These are phyloP conservation scores for Lottia gigantea DNA, from an alignment of 2,888 invertebrate species.

Conservation along the genomic window DNA sequence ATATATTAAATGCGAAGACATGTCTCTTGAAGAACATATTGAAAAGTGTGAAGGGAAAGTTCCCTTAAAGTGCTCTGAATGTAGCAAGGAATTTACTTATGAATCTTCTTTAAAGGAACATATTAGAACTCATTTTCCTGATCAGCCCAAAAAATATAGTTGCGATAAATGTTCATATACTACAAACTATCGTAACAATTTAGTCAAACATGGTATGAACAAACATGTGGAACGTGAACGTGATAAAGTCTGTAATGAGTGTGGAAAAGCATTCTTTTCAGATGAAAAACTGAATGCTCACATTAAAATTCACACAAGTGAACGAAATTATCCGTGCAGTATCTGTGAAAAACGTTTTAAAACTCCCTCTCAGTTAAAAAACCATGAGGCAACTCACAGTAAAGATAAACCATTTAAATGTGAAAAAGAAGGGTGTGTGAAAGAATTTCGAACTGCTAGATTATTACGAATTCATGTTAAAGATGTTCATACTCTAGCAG, in stretches of 20 bases:
- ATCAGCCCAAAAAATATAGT: conserved; percentile 56
- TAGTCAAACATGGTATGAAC: conserved; percentile 58
- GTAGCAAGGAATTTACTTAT: conserved; percentile 64
- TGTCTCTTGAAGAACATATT: conserved; percentile 59
- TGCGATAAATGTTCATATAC: conserved; percentile 57
- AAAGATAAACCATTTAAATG: conserved; percentile 54
- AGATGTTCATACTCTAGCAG: conserved; percentile 54
- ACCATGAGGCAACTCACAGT: conserved; percentile 57
- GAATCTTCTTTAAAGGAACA: conserved; percentile 60
- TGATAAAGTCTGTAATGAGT: conserved; percentile 45
- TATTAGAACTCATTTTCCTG: conserved; percentile 58
- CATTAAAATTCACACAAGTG: conserved; percentile 54
- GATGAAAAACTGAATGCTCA: conserved; percentile 60
- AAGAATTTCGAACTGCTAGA: conserved; percentile 56
- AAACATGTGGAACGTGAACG: conserved; percentile 48
- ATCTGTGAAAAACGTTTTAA: conserved; percentile 62
- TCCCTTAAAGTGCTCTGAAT: conserved; percentile 59
- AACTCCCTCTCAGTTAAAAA: conserved; percentile 51
- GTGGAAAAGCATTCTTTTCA: conserved; percentile 60
- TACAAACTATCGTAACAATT: conserved; percentile 61
- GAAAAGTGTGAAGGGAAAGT: conserved; percentile 57
- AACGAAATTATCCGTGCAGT: conserved; percentile 54
- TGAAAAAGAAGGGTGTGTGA: conserved; percentile 58
- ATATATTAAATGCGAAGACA: conserved; percentile 53
- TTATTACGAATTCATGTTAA: conserved; percentile 57